Evolutionary conservation across 1,140 invertebrate species (phyloP), one percentile per base, ranked within the genome.

Genomic region (Popillia japonica): DNA sequence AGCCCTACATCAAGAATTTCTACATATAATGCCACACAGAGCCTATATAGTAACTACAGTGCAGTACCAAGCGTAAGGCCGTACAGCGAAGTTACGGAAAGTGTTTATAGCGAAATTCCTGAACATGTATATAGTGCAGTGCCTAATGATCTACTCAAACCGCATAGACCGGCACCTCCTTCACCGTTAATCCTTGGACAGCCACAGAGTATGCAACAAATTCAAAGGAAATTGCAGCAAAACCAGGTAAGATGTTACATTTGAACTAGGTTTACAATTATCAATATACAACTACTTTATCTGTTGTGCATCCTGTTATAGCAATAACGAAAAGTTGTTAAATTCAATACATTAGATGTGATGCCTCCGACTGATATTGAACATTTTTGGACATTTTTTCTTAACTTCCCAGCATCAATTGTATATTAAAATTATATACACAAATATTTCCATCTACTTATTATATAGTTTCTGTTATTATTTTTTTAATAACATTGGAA

Each of bases 181-280:
- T 83, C 84, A 14, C 85, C 85, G 3, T 79, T 80, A 14, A 79
- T 76, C 7, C 23, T 83, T 40, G 80, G 80, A 0, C 84, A 85
- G 42, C 85, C 84, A 3, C 81, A 84, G 41, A 86, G 85, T 73
- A 85, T 86, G 83, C 86, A 87, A 78, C 86, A 87, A 77, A 83
- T 87, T 11, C 86, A 87, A 78, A 79, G 86, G 34, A 85, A 85
- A 79, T 81, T 87, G 27, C 84, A 86, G 78, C 84, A 84, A 75
- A 83, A 83, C 27, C 83, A 84, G 78, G 84, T 86, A 83, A 83
- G 76, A 14, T 44, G 0, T 34, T 34, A 34, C 4, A 34, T 34
- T 34, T 34, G 1, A 34, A 34, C 1, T 4, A 2, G 27, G 27
- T 34, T 34, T 4, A 34, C 27, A 34, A 34, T 4, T 34, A 34